Evolutionary conservation across 2,113 vertebrate genomes (phyloP), one percentile per base, ranked within the genome.

Genomic region (Platichthys flesus): DNA sequence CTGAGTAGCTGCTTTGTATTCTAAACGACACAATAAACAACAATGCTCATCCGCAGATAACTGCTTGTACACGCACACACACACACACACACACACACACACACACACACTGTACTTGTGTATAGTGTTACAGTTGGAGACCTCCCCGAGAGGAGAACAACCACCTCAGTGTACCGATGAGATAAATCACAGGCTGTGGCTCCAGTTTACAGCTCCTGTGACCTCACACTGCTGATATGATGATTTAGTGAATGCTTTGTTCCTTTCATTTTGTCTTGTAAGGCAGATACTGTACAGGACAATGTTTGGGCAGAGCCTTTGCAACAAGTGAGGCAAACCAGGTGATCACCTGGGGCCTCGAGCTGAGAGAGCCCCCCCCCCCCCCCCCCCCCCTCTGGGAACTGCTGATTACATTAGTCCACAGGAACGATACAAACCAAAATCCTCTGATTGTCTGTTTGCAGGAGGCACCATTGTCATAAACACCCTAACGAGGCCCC

Each of bases 1-100:
- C 97, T 0, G 97, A 97, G 87, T 99, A 99, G 92, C 97, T 97
- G 91, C 97, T 98, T 86, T 99, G 98, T 92, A 99, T 95, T 93
- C 98, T 99, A 86, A 70, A 90, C 47, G 12, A 89, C 74, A 91
- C 66, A 87, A 71, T 61, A 69, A 81, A 85, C 9, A 23, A 74
- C 68, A 70, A 37, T 26, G 14, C 74, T 76, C 79, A 81, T 58
- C 65, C 12, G 56, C 62, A 67, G 71, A 68, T 64, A 76, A 57
- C 58, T 42, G 60, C 74, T 15, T 74, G 31, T 58, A 21, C 16
- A 28, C 13, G 21, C 66, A 24, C 49, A 20, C 31, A 26, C 31
- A 37, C 59, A 24, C 12, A 31, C 14, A 23, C 64, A 28, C 37
- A 66, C 10, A 24, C 12, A 31, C 14, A 23, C 64, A 28, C 37